phyloP scores from a whole-genome alignment of 2,113 vertebrate species.

The Capra hircus region DNA sequence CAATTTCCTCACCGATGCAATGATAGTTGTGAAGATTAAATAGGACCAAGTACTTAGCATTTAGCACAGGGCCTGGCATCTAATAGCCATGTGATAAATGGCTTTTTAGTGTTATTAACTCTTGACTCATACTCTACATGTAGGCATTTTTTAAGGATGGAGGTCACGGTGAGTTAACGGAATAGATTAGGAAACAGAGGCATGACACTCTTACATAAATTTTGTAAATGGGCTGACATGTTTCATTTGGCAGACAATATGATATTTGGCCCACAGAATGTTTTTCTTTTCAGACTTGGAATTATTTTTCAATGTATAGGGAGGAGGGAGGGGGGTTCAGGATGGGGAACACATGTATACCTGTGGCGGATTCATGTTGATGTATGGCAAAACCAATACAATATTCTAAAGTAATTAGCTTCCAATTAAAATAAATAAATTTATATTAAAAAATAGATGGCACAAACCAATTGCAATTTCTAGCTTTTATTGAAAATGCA shows the following conservation, averaged over 20 bases:
- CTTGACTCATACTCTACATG: not conserved
- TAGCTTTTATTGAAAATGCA: not conserved
- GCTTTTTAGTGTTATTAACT: not conserved
- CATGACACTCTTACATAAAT: not conserved
- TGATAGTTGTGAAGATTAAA: not conserved
- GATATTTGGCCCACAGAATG: not conserved
- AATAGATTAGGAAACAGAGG: not conserved
- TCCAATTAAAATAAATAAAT: too few relatives aligned
- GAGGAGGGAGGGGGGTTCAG: too few relatives aligned
- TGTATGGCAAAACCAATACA: too few relatives aligned
- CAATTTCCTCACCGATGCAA: not conserved
- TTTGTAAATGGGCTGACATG: not conserved
- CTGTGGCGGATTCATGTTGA: too few relatives aligned
- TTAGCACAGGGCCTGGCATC: not conserved
- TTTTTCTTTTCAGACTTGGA: slow-evolving; percentile 26
- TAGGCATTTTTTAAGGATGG: not conserved
- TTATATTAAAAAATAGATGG: not conserved
- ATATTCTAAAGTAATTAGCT: too few relatives aligned
- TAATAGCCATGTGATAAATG: not conserved
- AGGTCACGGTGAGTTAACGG: not conserved
- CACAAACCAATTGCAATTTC: not conserved
- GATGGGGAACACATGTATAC: too few relatives aligned
- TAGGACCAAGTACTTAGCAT: not conserved
- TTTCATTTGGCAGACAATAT: not conserved
- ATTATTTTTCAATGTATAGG: not conserved